Conservation (phyloP, 2,797 vertebrate genomes). For the Dromococcyx pavoninus region DNA sequence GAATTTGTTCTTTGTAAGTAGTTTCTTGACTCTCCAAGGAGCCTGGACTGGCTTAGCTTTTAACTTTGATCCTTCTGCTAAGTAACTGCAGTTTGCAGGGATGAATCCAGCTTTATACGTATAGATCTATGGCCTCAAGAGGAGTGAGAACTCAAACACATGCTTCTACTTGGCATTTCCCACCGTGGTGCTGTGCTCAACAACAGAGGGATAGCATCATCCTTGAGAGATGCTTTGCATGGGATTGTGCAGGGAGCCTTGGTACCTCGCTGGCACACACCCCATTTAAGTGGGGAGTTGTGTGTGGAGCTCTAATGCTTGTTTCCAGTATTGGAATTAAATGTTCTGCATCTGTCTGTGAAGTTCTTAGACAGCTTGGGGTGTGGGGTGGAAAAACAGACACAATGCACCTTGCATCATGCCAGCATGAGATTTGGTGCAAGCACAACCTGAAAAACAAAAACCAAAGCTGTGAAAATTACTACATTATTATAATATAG, state of each 20-base stretch:
- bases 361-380: background rate
- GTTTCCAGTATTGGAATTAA: background rate
- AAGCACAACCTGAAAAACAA: background rate
- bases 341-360: background rate
- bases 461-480: conserved; percentile 41
- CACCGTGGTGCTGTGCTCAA: background rate
- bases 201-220: background rate
- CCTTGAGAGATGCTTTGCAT: background rate
- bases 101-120: background rate
- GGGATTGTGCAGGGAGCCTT: background rate
- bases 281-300: background rate
- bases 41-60: background rate
- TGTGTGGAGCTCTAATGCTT: background rate
- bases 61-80: background rate
- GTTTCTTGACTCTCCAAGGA: background rate
- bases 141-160: background rate
- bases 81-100: background rate
- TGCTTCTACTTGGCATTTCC: background rate
- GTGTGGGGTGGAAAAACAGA: rapidly evolving
- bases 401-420: background rate
- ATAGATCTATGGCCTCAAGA: background rate
- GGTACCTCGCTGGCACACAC: background rate
- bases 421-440: background rate
- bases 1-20: background rate
- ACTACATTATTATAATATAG: background rate